Conservation (phyloP, 1,140 invertebrate genomes). For the Batillaria attramentaria region DNA sequence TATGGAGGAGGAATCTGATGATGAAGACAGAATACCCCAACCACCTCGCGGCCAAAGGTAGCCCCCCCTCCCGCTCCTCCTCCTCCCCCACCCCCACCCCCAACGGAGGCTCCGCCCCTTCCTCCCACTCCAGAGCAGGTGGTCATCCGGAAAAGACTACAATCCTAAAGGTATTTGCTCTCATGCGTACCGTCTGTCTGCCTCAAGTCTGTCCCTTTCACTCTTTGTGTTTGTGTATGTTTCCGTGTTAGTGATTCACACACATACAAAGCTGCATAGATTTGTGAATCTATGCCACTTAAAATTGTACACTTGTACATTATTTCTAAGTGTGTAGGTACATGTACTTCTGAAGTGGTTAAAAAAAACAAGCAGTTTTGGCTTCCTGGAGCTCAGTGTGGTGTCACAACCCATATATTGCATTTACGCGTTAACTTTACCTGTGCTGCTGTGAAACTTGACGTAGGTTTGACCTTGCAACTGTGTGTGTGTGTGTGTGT, state of each 20-base stretch:
- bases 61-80: conserved; percentile 72
- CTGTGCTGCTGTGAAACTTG: no score
- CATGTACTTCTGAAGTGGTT: background rate
- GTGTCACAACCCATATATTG: no score
- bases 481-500: background rate
- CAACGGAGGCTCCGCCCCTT: conserved; percentile 72
- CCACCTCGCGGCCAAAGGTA: conserved; percentile 77
- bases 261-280: no score
- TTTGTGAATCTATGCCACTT: no score
- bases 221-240: no score
- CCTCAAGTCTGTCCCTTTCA: no score
- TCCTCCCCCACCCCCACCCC: conserved; percentile 76
- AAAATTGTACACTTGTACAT: background rate
- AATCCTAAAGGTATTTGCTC: conserved; percentile 86
- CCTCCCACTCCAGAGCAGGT: conserved; percentile 89
- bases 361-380: no score
- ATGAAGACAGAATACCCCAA: conserved; percentile 71
- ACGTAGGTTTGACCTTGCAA: no score
- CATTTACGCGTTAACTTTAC: no score
- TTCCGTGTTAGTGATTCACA: no score
- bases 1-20: conserved; percentile 73
- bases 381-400: no score
- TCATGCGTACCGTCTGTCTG: no score
- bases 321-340: background rate
- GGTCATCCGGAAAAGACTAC: conserved; percentile 95